Evolutionary conservation across 2,888 invertebrate species (phyloP).

Genomic region (Lymantria dispar): DNA sequence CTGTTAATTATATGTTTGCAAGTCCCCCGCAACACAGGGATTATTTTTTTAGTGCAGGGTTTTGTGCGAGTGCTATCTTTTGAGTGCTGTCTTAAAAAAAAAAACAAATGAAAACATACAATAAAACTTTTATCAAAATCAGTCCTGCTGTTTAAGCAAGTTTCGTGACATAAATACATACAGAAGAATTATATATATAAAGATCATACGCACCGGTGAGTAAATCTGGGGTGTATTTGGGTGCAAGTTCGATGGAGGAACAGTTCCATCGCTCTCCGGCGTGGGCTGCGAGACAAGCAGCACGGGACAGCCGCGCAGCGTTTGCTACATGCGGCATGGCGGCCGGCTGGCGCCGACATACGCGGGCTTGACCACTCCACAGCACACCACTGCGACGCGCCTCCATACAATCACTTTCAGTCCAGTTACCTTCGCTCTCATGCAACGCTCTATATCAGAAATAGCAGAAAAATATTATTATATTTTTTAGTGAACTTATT

Average conservation of each 20-base stretch:
- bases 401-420: constrained; percentile 64
- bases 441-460: constrained; percentile 55
- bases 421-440: constrained; percentile 75
- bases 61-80: no score
- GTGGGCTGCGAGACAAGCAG: constrained; percentile 88
- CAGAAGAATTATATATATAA: no score
- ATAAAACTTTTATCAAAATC: no score
- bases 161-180: no score
- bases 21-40: no score
- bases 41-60: no score
- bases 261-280: constrained; percentile 92
- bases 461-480: neutral
- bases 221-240: constrained; percentile 88
- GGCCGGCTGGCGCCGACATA: constrained; percentile 85
- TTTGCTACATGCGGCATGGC: constrained; percentile 89
- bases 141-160: no score
- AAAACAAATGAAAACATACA: no score
- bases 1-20: no score
- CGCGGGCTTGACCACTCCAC: constrained; percentile 84
- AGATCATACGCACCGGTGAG: constrained; percentile 84
- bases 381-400: constrained; percentile 77
- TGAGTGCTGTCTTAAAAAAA: no score
- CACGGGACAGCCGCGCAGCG: constrained; percentile 86
- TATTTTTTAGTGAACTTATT: neutral
- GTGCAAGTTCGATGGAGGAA: constrained; percentile 87